These are phyloP conservation scores for Lampropteryx suffumata DNA, from an alignment of 2,888 invertebrate genomes.

Conservation along the genomic window DNA sequence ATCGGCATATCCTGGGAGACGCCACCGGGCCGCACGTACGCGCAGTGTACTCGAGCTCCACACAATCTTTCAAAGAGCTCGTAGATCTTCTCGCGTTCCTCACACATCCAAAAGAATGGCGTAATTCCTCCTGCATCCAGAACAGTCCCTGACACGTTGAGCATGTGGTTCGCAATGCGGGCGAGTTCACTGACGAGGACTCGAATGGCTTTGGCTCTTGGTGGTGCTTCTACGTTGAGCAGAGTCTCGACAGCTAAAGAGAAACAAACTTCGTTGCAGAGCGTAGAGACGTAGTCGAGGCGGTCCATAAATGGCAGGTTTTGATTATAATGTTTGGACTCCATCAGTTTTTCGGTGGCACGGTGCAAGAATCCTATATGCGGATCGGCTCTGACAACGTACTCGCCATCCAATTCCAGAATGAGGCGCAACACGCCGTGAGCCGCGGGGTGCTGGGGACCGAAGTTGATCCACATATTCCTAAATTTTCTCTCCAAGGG, in stretches of 20 bases:
- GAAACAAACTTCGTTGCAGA: slow-evolving; percentile 91
- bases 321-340: slow-evolving; percentile 93
- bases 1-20: slow-evolving; percentile 83
- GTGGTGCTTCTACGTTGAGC: slow-evolving; percentile 89
- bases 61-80: slow-evolving; percentile 93
- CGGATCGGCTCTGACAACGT: slow-evolving; percentile 89
- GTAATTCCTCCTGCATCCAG: slow-evolving; percentile 94
- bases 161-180: slow-evolving; percentile 90
- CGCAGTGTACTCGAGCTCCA: slow-evolving; percentile 92
- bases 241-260: slow-evolving; percentile 92
- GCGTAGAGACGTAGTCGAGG: slow-evolving; percentile 92
- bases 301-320: slow-evolving; percentile 94
- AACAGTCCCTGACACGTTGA: slow-evolving; percentile 88
- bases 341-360: slow-evolving; percentile 95
- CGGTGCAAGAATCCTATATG: slow-evolving; percentile 94
- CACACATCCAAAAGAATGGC: slow-evolving; percentile 95
- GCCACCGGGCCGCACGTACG: slow-evolving; percentile 92
- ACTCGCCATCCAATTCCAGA: slow-evolving; percentile 91
- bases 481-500: slow-evolving; percentile 84
- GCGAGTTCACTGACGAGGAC: slow-evolving; percentile 89
- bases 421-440: slow-evolving; percentile 94
- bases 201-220: slow-evolving; percentile 91
- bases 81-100: slow-evolving; percentile 93
- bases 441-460: slow-evolving; percentile 95
- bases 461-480: slow-evolving; percentile 91